A percentile compares a stretch with the other conserved stretches of the same genome.
phyloP scores from a whole-genome alignment of 2,888 invertebrate species.

The Agrotis exclamationis region DNA sequence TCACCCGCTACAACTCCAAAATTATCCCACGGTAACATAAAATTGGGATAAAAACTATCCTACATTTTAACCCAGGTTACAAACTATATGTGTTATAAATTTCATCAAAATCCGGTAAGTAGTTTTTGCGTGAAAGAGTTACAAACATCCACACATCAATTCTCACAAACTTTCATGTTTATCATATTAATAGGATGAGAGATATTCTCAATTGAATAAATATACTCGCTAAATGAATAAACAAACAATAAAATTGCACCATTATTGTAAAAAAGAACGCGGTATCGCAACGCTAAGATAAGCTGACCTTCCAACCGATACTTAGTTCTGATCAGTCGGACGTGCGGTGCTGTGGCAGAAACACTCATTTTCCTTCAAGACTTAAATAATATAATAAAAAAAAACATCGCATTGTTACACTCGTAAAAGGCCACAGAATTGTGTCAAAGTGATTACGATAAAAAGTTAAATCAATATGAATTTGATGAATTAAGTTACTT shows the following conservation, averaged over 20 bases:
- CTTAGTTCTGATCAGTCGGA: constrained; percentile 37
- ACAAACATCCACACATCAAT: no score
- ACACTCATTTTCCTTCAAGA: constrained; percentile 33
- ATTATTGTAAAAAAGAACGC: constrained; percentile 31
- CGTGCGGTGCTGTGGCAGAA: constrained; percentile 8
- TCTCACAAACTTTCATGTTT: no score
- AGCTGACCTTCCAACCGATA: constrained; percentile 43
- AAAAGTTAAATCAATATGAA: constrained; percentile 1
- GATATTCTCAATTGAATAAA: neutral
- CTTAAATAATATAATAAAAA: constrained; percentile 15
- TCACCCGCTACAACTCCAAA: no score
- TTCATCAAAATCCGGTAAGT: no score
- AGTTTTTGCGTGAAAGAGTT: no score
- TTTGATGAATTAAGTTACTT: constrained; percentile 1
- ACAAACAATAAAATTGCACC: constrained; percentile 4
- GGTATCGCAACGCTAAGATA: constrained; percentile 46
- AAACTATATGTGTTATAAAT: no score
- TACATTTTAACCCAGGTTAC: no score
- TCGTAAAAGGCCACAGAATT: constrained; percentile 28
- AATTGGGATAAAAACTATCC: no score
- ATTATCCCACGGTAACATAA: no score
- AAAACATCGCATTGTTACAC: constrained; percentile 16
- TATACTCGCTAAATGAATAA: neutral
- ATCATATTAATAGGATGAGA: neutral
- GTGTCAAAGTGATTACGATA: constrained; percentile 31